phyloP scores from a whole-genome alignment of 1,140 invertebrate genomes.

The Gyrodactylus bullatarudis region DNA sequence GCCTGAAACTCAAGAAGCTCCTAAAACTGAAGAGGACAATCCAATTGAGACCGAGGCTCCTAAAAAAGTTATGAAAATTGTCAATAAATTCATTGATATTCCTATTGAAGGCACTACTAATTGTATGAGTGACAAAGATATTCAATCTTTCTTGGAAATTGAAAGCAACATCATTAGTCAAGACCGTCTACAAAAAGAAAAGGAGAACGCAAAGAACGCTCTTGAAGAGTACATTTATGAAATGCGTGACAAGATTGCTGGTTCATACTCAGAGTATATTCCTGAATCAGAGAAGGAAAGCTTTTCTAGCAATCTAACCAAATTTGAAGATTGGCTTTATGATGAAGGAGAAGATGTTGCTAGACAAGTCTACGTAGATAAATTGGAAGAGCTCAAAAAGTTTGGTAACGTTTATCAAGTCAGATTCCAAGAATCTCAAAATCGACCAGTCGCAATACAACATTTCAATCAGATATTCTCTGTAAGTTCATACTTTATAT shows the following conservation, averaged over 20 bases:
- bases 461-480: slow-evolving; percentile 28
- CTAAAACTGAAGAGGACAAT: slow-evolving; percentile 20
- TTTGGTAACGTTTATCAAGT: slow-evolving; percentile 45
- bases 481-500: not conserved
- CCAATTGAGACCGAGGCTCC: slow-evolving; percentile 7
- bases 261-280: slow-evolving; percentile 38
- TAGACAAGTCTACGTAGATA: slow-evolving; percentile 39
- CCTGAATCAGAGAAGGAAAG: slow-evolving; percentile 29
- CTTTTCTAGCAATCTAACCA: slow-evolving; percentile 35
- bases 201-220: slow-evolving; percentile 66
- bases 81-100: slow-evolving; percentile 6
- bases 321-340: slow-evolving; percentile 78
- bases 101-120: slow-evolving; percentile 12
- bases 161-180: slow-evolving; percentile 47
- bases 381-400: slow-evolving; percentile 23
- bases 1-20: slow-evolving; percentile 18
- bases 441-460: slow-evolving; percentile 36
- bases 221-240: slow-evolving; percentile 95
- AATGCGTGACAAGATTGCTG: slow-evolving; percentile 42
- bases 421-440: slow-evolving; percentile 37
- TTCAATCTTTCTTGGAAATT: not conserved
- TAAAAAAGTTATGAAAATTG: slow-evolving; percentile 9
- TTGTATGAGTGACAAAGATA: slow-evolving; percentile 13
- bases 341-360: slow-evolving; percentile 51
- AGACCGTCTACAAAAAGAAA: slow-evolving; percentile 63